These are phyloP conservation scores for Tubulanus polymorphus DNA, from an alignment of 2,888 invertebrate species.

Conservation along the genomic window DNA sequence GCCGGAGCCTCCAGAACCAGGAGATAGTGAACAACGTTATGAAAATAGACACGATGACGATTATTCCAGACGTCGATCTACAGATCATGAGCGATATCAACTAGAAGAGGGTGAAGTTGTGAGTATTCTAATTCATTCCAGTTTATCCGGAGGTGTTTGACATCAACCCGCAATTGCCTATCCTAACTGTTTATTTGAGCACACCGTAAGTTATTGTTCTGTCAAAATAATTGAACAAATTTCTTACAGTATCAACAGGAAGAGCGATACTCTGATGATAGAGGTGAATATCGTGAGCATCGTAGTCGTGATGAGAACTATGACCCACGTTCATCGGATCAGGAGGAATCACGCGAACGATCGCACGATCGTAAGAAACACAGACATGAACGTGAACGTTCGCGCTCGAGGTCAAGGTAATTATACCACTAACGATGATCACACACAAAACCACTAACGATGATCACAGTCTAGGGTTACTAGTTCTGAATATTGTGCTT, in stretches of 20 bases:
- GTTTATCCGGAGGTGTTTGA: no score
- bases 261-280: background rate
- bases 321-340: background rate
- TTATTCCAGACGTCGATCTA: background rate
- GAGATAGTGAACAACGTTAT: no score
- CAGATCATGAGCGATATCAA: background rate
- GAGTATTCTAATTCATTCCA: no score
- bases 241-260: background rate
- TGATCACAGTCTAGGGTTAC: no score
- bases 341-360: background rate
- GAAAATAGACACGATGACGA: background rate
- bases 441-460: background rate
- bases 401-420: conserved; percentile 29
- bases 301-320: background rate
- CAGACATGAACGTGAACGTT: conserved; percentile 2
- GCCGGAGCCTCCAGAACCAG: conserved; percentile 23
- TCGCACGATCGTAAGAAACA: background rate
- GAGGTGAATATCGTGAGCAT: background rate
- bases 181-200: no score
- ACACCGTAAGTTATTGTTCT: no score
- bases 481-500: no score
- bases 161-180: no score
- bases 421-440: background rate
- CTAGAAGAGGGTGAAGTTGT: conserved; percentile 1
- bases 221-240: no score